A percentile compares a stretch with the other conserved stretches of the same genome.
Evolutionary conservation across 2,797 vertebrate genomes (phyloP).

Genomic region (Protonibea diacanthus): DNA sequence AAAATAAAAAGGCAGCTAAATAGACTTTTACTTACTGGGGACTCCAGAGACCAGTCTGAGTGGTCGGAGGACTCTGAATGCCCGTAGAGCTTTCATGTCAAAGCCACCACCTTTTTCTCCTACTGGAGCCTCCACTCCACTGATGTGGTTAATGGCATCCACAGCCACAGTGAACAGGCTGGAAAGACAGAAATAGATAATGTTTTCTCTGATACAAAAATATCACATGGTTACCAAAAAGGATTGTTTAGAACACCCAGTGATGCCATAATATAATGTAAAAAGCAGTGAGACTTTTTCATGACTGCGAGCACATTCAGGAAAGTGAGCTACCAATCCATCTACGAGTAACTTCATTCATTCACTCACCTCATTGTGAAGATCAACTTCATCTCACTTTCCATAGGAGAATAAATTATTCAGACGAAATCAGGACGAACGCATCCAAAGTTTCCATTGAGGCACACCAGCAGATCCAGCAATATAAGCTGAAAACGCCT

Average conservation of each 20-base stretch:
- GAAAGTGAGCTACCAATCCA: no score
- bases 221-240: background rate
- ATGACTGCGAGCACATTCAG: no score
- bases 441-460: no score
- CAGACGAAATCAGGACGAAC: no score
- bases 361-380: no score
- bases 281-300: background rate
- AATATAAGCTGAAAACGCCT: no score
- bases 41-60: conserved; percentile 94
- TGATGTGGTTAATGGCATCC: conserved; percentile 91
- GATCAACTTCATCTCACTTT: no score
- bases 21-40: conserved; percentile 86
- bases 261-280: background rate
- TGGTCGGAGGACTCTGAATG: conserved; percentile 93
- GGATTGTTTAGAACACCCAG: no score
- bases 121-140: conserved; percentile 85
- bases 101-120: conserved; percentile 92
- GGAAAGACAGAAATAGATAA: background rate
- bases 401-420: no score
- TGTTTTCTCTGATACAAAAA: background rate
- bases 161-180: conserved; percentile 91
- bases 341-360: no score
- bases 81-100: conserved; percentile 94
- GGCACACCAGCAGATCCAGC: no score
- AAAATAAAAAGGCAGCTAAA: background rate